Percentiles rank a stretch among this genome's conserved stretches.
phyloP scores from a whole-genome alignment of 2,113 vertebrate genomes.

The Lamprotornis superbus region DNA sequence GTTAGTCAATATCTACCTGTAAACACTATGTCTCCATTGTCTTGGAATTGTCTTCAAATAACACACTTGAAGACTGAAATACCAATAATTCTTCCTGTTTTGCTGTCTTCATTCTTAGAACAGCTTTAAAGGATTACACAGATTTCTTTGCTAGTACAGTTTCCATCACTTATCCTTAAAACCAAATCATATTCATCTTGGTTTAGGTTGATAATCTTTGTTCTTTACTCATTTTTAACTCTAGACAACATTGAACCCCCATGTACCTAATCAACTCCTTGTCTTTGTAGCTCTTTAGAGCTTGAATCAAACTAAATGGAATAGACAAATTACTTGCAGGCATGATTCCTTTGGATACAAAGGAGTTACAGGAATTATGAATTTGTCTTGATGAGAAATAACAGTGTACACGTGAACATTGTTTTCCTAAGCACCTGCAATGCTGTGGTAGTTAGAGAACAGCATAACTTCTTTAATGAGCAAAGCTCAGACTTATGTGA shows the following conservation, averaged over 20 bases:
- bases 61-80: background rate
- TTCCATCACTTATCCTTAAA: background rate
- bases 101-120: background rate
- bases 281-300: background rate
- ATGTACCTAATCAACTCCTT: background rate
- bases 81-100: background rate
- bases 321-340: background rate
- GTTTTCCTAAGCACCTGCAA: constrained; percentile 4
- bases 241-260: background rate
- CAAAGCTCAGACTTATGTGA: background rate
- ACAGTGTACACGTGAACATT: background rate
- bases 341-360: background rate
- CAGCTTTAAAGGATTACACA: background rate
- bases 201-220: background rate
- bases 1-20: background rate
- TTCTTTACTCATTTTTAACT: background rate
- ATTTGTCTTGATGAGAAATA: constrained; percentile 15
- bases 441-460: background rate
- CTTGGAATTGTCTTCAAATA: background rate
- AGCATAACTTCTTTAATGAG: background rate
- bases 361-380: background rate
- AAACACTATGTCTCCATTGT: background rate
- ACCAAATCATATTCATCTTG: background rate
- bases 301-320: background rate
- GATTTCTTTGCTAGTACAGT: background rate